These are phyloP conservation scores for Phalera bucephala DNA, from an alignment of 2,888 invertebrate genomes.

Conservation along the genomic window DNA sequence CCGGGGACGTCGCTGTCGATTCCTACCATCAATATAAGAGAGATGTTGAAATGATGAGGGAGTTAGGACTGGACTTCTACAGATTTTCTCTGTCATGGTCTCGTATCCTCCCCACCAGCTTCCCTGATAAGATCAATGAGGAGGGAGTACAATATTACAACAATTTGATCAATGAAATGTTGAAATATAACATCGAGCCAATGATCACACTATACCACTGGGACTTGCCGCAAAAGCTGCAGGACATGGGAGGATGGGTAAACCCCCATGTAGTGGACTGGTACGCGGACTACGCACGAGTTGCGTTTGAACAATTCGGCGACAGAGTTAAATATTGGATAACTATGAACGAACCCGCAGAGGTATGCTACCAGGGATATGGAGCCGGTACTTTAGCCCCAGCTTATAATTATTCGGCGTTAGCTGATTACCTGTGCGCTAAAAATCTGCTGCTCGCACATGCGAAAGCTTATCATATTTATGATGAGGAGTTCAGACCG, in stretches of 20 bases:
- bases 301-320: conserved; percentile 7
- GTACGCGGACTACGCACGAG: conserved; percentile 8
- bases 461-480: conserved; percentile 9
- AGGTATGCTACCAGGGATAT: conserved; percentile 5
- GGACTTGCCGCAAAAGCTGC: background rate
- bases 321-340: conserved; percentile 12
- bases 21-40: conserved; percentile 9
- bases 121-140: conserved; percentile 6
- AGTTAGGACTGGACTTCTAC: conserved; percentile 5
- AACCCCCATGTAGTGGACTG: conserved; percentile 5
- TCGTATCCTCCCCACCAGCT: conserved; percentile 7
- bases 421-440: conserved; percentile 7
- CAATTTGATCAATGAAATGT: too few relatives aligned
- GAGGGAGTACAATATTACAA: conserved; percentile 5
- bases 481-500: conserved; percentile 24
- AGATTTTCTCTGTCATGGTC: conserved; percentile 10
- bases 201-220: conserved; percentile 7
- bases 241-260: conserved; percentile 8
- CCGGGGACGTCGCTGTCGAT: conserved; percentile 4
- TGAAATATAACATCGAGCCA: conserved; percentile 7
- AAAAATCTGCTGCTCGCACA: conserved; percentile 9
- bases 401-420: conserved; percentile 1
- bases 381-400: background rate
- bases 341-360: conserved; percentile 10
- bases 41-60: conserved; percentile 8